These are phyloP conservation scores for Apomyelois bistriatella DNA, from an alignment of 2,888 invertebrate genomes.

Conservation along the genomic window DNA sequence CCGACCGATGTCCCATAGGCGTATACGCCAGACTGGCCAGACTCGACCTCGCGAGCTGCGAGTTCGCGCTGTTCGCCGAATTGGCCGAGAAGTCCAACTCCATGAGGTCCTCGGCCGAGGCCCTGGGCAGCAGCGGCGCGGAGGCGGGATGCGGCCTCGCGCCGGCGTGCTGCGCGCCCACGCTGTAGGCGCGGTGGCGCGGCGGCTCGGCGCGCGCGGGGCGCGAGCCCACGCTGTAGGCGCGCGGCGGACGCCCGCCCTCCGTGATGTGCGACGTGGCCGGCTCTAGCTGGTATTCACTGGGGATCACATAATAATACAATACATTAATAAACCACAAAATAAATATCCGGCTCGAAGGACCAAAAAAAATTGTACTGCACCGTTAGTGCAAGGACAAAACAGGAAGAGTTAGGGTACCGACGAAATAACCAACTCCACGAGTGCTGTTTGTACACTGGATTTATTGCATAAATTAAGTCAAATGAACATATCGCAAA, in stretches of 20 bases:
- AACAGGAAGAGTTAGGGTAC: no score
- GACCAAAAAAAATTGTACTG: no score
- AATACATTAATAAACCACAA: no score
- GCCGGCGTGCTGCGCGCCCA: slow-evolving; percentile 50
- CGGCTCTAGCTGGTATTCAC: slow-evolving; percentile 90
- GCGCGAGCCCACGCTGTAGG: slow-evolving; percentile 92
- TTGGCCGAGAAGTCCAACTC: slow-evolving; percentile 80
- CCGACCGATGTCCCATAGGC: not conserved
- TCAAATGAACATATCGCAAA: no score
- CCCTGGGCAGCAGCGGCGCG: slow-evolving; percentile 52
- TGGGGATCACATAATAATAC: no score
- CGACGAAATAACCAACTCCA: no score
- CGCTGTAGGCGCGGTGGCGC: slow-evolving; percentile 80
- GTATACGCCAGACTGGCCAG: not conserved
- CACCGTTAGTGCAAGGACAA: no score
- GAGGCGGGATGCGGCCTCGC: slow-evolving; percentile 38
- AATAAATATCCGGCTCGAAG: no score
- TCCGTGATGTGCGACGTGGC: slow-evolving; percentile 86
- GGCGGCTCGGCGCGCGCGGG: slow-evolving; percentile 78
- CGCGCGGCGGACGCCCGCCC: slow-evolving; percentile 83
- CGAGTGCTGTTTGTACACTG: no score
- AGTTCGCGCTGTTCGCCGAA: slow-evolving; percentile 29
- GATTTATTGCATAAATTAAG: no score
- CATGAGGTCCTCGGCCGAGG: slow-evolving; percentile 88
- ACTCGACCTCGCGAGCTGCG: not conserved